Evolutionary conservation across 2,888 invertebrate genomes (phyloP).

Genomic region (Xestia ashworthii): DNA sequence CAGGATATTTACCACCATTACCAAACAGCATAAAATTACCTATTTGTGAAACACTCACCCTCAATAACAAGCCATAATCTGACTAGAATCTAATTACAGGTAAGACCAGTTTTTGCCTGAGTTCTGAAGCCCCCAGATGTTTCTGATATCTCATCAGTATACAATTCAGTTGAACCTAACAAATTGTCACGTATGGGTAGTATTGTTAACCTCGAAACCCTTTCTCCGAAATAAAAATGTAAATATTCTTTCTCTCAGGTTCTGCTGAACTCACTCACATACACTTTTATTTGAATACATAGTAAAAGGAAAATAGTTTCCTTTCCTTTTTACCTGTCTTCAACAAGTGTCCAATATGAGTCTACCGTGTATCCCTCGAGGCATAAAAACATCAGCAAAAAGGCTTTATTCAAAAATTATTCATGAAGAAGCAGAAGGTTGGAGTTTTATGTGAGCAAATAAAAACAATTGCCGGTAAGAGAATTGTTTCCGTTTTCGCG

Average conservation of each 20-base stretch:
- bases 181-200: background rate
- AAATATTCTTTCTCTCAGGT: background rate
- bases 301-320: conserved; percentile 8
- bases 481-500: conserved; percentile 11
- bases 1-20: too few species aligned
- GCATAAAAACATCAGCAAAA: conserved; percentile 30
- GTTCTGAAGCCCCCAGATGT: background rate
- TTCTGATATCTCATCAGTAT: background rate
- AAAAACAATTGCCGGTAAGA: background rate
- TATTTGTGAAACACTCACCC: too few species aligned
- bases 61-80: background rate
- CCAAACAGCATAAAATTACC: too few species aligned
- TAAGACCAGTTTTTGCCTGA: background rate
- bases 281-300: conserved; percentile 12
- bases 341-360: conserved; percentile 48
- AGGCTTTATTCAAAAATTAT: conserved; percentile 34
- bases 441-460: background rate
- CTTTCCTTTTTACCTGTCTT: conserved; percentile 17
- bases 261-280: background rate
- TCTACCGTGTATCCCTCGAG: conserved; percentile 2
- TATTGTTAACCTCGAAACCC: background rate
- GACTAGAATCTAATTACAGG: background rate
- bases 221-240: background rate
- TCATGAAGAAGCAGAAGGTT: conserved; percentile 17
- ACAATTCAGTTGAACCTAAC: too few species aligned